These are phyloP conservation scores for Brassicogethes aeneus DNA, from an alignment of 2,888 invertebrate species.

Conservation along the genomic window DNA sequence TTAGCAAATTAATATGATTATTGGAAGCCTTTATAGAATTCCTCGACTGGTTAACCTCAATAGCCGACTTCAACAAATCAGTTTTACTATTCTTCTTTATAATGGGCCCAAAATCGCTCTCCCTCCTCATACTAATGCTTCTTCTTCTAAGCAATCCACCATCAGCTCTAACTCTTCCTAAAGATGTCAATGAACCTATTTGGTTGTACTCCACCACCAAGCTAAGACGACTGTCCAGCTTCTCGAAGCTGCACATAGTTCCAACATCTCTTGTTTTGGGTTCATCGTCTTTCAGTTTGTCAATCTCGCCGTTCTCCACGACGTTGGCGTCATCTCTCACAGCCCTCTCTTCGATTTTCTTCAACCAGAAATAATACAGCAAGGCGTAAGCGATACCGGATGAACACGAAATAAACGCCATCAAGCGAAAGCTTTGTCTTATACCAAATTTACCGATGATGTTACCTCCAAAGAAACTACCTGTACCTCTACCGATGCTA, in stretches of 20 bases:
- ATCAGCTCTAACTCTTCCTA: slow-evolving; percentile 46
- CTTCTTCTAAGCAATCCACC: slow-evolving; percentile 28
- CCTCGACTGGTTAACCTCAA: slow-evolving; percentile 51
- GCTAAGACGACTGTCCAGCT: slow-evolving; percentile 45
- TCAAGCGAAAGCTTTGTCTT: slow-evolving; percentile 66
- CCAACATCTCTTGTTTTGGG: slow-evolving; percentile 58
- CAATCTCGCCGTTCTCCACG: slow-evolving; percentile 45
- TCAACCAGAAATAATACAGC: slow-evolving; percentile 63
- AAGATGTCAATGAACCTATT: slow-evolving; percentile 62
- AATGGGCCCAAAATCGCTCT: slow-evolving; percentile 48
- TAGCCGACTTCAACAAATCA: slow-evolving; percentile 58
- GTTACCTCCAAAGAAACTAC: slow-evolving; percentile 71
- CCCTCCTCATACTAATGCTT: slow-evolving; percentile 43
- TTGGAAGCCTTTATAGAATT: slow-evolving; percentile 23
- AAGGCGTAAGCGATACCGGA: slow-evolving; percentile 63
- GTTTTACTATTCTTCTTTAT: slow-evolving; percentile 49
- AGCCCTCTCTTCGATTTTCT: slow-evolving; percentile 43
- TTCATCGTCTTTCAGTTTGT: slow-evolving; percentile 51
- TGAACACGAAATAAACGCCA: slow-evolving; percentile 65
- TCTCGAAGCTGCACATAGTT: slow-evolving; percentile 61
- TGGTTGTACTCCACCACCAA: slow-evolving; percentile 69
- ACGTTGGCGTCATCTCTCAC: slow-evolving; percentile 14
- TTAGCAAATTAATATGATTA: slow-evolving; percentile 15
- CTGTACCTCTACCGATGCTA: slow-evolving; percentile 76
- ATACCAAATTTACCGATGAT: slow-evolving; percentile 69